Evolutionary conservation across 2,888 invertebrate genomes (phyloP), one percentile per base, ranked within the genome.

Genomic region (Sisyra nigra): DNA sequence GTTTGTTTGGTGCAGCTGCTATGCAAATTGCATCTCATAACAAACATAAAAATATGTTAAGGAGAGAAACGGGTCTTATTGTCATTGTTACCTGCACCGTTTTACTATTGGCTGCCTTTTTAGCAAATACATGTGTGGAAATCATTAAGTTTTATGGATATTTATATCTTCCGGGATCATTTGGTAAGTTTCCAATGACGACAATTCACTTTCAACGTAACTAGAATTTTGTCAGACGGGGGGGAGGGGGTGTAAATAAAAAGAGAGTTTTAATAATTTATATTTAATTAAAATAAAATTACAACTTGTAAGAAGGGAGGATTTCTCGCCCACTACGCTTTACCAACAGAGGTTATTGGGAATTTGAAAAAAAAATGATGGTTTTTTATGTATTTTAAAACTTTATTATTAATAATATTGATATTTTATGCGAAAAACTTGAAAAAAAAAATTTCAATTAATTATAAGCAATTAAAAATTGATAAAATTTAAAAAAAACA

Each of bases 41-140:
- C 55, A 74, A 75, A 53, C 69, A 75, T 48, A 79, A 78, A 51
- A 76, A 78, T 57, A 68, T 76, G 42, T 64, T 64, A 45, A 58
- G 70, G 49, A 60, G 70, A 46, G 81, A 82, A 63, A 76, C 79
- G 45, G 70, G 75, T 52, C 65, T 82, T 40, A 72, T 81, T 40
- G 71, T 78, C 46, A 58, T 80, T 38, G 60, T 88, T 51, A 89
- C 88, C 0, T 67, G 87, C 46, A 71, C 80, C 8, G 76, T 87
- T 10, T 65, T 91, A 40, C 59, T 85, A 11, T 62, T 89, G 31
- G 74, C 80, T 2, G 82, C 87, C 1, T 76, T 89, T 54, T 64
- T 89, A 49, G 89, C 87, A 18, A 82, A 86, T 55, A 80, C 82
- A 7, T 88, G 87, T 59, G 74, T 82, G 41, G 80, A 82, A 57